These are phyloP conservation scores for Amaurobius ferox DNA, from an alignment of 2,888 invertebrate species.

Conservation along the genomic window DNA sequence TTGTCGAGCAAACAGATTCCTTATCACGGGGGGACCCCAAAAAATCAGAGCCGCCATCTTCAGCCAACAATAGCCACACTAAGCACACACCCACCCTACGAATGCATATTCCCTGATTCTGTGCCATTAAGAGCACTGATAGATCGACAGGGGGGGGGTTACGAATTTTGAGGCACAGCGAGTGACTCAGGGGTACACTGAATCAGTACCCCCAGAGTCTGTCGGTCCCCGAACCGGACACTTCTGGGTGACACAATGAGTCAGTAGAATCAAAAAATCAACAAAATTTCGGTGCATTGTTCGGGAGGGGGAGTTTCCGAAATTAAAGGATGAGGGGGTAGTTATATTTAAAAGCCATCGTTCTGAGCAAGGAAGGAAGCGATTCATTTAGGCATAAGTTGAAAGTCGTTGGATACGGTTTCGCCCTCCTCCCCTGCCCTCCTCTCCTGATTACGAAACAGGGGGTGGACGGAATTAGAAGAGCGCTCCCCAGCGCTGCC, in stretches of 20 bases:
- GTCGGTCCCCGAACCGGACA: constrained; percentile 46
- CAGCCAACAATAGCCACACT: constrained; percentile 24
- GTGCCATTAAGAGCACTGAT: constrained; percentile 27
- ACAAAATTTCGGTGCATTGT: constrained; percentile 43
- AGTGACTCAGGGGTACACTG: constrained; percentile 45
- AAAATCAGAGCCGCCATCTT: constrained; percentile 31
- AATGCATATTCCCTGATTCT: background rate
- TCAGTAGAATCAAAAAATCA: constrained; percentile 51
- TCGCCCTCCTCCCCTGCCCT: background rate
- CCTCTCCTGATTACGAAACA: background rate
- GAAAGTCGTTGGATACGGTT: constrained; percentile 43
- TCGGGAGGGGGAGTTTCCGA: constrained; percentile 15
- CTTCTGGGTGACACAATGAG: constrained; percentile 52
- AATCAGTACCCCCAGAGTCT: constrained; percentile 43
- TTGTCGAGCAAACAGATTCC: constrained; percentile 56
- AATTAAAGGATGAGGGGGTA: constrained; percentile 10
- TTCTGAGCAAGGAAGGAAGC: constrained; percentile 45
- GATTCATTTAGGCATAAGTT: constrained; percentile 57
- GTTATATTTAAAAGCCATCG: constrained; percentile 53
- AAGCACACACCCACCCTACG: background rate
- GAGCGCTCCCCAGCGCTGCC: background rate
- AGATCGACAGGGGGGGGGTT: constrained; percentile 32
- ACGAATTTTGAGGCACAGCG: constrained; percentile 37
- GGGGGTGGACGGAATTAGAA: background rate
- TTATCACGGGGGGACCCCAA: constrained; percentile 11